Evolutionary conservation across 2,113 vertebrate species (phyloP).

Genomic region (Terrapene triunguis): DNA sequence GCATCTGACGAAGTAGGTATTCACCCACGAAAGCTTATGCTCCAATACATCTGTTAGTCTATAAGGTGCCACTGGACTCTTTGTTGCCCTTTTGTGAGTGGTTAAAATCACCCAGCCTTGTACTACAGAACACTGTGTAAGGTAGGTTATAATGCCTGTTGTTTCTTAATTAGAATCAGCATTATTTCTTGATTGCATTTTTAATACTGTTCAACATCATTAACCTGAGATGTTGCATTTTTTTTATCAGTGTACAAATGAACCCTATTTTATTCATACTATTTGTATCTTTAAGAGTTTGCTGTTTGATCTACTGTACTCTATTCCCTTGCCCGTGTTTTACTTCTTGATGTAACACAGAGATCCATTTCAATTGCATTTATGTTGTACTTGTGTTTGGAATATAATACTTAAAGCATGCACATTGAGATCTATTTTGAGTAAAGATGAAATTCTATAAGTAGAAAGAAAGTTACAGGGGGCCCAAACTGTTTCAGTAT

Average conservation of each 20-base stretch:
- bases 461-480: background rate
- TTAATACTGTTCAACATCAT: background rate
- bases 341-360: constrained; percentile 4
- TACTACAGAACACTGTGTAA: background rate
- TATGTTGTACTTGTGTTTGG: background rate
- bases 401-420: background rate
- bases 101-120: background rate
- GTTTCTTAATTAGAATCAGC: background rate
- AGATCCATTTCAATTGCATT: background rate
- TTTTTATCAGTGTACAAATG: background rate
- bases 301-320: background rate
- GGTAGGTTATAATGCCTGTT: background rate
- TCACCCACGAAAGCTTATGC: no score
- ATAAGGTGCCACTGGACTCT: no score
- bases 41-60: no score
- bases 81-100: background rate
- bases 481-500: background rate
- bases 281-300: background rate
- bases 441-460: constrained; percentile 11
- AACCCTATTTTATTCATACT: background rate
- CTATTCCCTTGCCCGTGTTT: background rate
- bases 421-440: background rate
- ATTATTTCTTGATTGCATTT: background rate
- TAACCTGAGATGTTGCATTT: background rate
- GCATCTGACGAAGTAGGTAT: no score